Percentiles rank a stretch among this genome's conserved stretches.
Conservation (phyloP, 2,888 invertebrate genomes). For the Pseudeuparius sepicola region DNA sequence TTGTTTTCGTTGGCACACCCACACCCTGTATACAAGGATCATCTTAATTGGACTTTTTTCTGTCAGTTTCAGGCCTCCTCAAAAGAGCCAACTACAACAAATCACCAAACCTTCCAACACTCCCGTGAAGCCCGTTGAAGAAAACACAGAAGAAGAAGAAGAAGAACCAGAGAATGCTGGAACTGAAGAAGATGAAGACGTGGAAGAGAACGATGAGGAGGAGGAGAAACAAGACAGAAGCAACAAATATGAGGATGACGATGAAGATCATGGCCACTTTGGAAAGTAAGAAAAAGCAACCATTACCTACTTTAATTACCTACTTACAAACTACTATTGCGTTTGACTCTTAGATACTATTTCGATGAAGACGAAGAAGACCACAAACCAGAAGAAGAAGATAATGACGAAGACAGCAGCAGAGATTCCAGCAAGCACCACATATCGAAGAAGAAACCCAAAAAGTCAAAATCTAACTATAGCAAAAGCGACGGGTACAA, state of each 20-base stretch:
- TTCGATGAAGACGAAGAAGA: slow-evolving; percentile 23
- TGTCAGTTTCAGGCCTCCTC: slow-evolving; percentile 26
- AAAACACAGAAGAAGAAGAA: slow-evolving; percentile 14
- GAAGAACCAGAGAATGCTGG: slow-evolving; percentile 17
- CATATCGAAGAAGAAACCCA: slow-evolving; percentile 19
- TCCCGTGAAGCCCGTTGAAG: slow-evolving; percentile 11
- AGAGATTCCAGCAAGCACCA: slow-evolving; percentile 22
- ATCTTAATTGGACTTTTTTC: too few species aligned
- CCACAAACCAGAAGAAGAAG: slow-evolving; percentile 19
- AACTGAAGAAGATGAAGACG: slow-evolving; percentile 20
- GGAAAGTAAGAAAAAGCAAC: slow-evolving; percentile 7
- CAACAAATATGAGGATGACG: slow-evolving; percentile 9
- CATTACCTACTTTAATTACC: too few species aligned
- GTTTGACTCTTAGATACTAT: slow-evolving; percentile 19
- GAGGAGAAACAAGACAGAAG: slow-evolving; percentile 15
- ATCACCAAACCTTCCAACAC: slow-evolving; percentile 24
- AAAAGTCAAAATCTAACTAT: too few species aligned
- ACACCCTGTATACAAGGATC: too few species aligned
- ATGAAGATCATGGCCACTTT: slow-evolving; percentile 17
- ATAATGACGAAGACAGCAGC: slow-evolving; percentile 26
- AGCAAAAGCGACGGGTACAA: too few species aligned
- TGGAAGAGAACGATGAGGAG: slow-evolving; percentile 19
- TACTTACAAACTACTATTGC: too few species aligned
- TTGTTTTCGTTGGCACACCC: too few species aligned
- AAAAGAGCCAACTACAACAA: slow-evolving; percentile 19